Conservation (phyloP, 2,888 invertebrate genomes). For the Druceiella hillmani region DNA sequence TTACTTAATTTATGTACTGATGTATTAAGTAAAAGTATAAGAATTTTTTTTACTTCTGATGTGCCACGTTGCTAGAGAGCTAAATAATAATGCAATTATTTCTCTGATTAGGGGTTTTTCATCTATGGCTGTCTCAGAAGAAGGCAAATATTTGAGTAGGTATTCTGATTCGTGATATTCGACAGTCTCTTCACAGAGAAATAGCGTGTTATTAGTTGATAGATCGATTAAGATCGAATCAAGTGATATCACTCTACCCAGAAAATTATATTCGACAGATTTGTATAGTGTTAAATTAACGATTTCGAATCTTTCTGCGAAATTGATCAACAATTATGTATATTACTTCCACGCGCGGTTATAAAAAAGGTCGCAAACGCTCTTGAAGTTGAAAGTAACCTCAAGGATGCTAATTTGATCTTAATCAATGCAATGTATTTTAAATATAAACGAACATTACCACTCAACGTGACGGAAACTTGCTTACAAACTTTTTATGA, state of each 20-base stretch:
- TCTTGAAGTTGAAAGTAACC: conserved; percentile 35
- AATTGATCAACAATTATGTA: conserved; percentile 32
- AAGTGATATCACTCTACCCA: conserved; percentile 30
- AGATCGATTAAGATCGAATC: conserved; percentile 20
- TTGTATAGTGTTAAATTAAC: conserved; percentile 31
- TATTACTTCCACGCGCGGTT: conserved; percentile 34
- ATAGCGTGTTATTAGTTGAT: conserved; percentile 38
- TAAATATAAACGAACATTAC: conserved; percentile 64
- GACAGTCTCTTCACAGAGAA: conserved; percentile 35
- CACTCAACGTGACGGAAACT: conserved; percentile 56
- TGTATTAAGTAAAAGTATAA: no score
- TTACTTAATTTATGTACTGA: no score
- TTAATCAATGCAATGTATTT: conserved; percentile 64
- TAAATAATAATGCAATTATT: conserved; percentile 48
- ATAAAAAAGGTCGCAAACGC: conserved; percentile 33
- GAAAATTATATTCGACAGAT: conserved; percentile 32
- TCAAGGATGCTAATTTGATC: conserved; percentile 51
- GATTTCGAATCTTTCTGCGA: conserved; percentile 28
- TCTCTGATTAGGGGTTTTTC: conserved; percentile 65
- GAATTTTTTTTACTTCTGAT: conserved; percentile 41
- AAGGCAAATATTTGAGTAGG: conserved; percentile 47
- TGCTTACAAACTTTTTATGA: conserved; percentile 49
- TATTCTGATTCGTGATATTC: conserved; percentile 36
- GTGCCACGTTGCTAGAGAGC: conserved; percentile 31
- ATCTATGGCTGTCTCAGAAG: conserved; percentile 52